These are phyloP conservation scores for Eugnorisma glareosa DNA, from an alignment of 2,888 invertebrate genomes.

Conservation along the genomic window DNA sequence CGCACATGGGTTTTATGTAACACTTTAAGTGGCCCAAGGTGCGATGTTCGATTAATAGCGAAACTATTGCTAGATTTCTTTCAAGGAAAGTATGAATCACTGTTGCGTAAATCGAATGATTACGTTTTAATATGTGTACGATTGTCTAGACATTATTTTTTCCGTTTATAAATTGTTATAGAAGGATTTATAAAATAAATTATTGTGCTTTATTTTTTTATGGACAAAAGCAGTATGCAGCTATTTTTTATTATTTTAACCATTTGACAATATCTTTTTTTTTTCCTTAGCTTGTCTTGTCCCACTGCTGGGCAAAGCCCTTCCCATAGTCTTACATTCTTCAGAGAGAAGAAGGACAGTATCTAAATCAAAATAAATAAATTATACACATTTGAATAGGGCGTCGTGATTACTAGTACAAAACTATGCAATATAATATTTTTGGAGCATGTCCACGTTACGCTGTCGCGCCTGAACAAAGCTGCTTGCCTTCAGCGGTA, in stretches of 20 bases:
- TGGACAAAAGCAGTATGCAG: neutral
- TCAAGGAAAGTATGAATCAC: conserved; percentile 69
- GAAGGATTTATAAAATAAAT: neutral
- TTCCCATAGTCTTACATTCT: too few species aligned
- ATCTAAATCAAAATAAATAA: neutral
- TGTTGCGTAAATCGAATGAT: conserved; percentile 57
- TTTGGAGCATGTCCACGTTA: conserved; percentile 75
- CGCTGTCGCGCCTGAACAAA: conserved; percentile 74
- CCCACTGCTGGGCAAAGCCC: too few species aligned
- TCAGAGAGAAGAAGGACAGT: neutral
- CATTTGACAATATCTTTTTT: neutral
- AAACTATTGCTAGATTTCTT: conserved; percentile 64
- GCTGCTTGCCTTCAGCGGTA: conserved; percentile 81
- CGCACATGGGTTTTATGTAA: conserved; percentile 64
- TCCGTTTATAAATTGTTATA: neutral
- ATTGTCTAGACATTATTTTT: conserved; percentile 13
- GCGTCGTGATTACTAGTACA: neutral
- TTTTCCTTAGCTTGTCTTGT: too few species aligned
- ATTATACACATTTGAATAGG: neutral
- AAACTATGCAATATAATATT: conserved; percentile 30
- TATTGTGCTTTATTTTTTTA: neutral
- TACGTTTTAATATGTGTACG: conserved; percentile 41
- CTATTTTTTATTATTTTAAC: neutral
- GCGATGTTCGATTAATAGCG: conserved; percentile 52
- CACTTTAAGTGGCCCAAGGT: conserved; percentile 67